A percentile compares a stretch with the other conserved stretches of the same genome.
Conservation (phyloP, 2,888 invertebrate genomes). For the Cantharis nigra region DNA sequence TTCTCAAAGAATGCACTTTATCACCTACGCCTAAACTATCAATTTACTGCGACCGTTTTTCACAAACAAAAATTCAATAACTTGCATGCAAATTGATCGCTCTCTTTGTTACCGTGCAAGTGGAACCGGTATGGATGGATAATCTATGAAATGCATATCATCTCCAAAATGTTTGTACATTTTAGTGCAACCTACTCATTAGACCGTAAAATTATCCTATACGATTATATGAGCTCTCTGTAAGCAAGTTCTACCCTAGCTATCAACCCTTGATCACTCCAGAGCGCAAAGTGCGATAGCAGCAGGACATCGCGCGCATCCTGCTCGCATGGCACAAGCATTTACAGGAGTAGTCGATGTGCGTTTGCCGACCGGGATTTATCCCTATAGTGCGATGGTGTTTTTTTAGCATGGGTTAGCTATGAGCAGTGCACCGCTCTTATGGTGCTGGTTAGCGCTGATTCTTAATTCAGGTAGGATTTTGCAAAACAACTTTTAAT, state of each 20-base stretch:
- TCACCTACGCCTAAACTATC: background rate
- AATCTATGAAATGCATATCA: constrained; percentile 17
- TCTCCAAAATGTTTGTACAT: constrained; percentile 12
- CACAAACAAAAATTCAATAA: background rate
- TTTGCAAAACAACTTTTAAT: background rate
- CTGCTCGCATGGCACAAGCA: constrained; percentile 45
- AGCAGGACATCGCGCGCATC: constrained; percentile 45
- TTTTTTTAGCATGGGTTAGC: constrained; percentile 46
- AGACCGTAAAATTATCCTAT: constrained; percentile 30
- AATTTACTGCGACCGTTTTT: background rate
- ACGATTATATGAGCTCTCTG: constrained; percentile 28
- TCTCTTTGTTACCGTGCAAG: background rate
- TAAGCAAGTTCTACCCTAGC: constrained; percentile 28
- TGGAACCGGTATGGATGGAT: background rate
- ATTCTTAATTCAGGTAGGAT: constrained; percentile 42
- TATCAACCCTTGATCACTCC: constrained; percentile 43
- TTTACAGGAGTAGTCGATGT: constrained; percentile 47
- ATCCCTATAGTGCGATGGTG: constrained; percentile 41
- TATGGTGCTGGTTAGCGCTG: constrained; percentile 48
- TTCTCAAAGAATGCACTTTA: background rate
- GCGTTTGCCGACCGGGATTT: constrained; percentile 42
- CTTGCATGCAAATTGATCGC: background rate
- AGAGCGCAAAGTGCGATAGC: constrained; percentile 37
- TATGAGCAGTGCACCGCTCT: constrained; percentile 44
- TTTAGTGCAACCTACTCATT: constrained; percentile 22